Conservation (phyloP, 2,888 invertebrate genomes). For the Blastobasis lacticolella region DNA sequence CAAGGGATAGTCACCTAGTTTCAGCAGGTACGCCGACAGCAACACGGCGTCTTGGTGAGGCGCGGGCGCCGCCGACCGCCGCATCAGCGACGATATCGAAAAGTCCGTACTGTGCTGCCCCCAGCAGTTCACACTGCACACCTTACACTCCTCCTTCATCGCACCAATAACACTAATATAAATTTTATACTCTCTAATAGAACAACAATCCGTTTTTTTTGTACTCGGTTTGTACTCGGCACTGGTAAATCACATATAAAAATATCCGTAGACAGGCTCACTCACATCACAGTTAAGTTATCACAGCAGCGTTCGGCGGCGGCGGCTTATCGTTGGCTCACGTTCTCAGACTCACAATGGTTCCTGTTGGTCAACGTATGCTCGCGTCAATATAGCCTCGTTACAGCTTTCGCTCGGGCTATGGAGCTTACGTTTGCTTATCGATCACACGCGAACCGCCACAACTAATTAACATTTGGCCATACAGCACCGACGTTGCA, state of each 20-base stretch:
- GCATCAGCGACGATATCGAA: constrained; percentile 66
- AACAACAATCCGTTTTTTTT: constrained; percentile 61
- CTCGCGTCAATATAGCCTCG: too few relatives aligned
- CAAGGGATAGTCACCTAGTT: constrained; percentile 72
- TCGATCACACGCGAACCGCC: constrained; percentile 37
- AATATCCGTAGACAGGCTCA: constrained; percentile 64
- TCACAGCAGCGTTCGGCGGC: constrained; percentile 63
- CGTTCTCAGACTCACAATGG: background rate
- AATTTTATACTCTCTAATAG: constrained; percentile 21
- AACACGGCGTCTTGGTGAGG: constrained; percentile 51
- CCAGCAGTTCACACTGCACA: constrained; percentile 65
- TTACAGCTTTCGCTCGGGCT: too few relatives aligned
- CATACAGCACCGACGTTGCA: background rate
- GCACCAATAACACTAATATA: constrained; percentile 46
- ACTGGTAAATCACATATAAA: constrained; percentile 73
- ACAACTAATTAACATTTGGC: constrained; percentile 5
- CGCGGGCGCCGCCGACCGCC: constrained; percentile 50
- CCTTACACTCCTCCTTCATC: constrained; percentile 71
- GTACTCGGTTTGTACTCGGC: constrained; percentile 74
- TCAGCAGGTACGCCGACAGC: constrained; percentile 69
- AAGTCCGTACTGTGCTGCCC: constrained; percentile 58
- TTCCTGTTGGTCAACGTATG: too few relatives aligned
- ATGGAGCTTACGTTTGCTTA: background rate
- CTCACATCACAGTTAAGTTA: constrained; percentile 64
- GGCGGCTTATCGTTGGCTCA: constrained; percentile 41